Evolutionary conservation across 2,888 invertebrate genomes (phyloP).

Genomic region (Nymphalis c-album): DNA sequence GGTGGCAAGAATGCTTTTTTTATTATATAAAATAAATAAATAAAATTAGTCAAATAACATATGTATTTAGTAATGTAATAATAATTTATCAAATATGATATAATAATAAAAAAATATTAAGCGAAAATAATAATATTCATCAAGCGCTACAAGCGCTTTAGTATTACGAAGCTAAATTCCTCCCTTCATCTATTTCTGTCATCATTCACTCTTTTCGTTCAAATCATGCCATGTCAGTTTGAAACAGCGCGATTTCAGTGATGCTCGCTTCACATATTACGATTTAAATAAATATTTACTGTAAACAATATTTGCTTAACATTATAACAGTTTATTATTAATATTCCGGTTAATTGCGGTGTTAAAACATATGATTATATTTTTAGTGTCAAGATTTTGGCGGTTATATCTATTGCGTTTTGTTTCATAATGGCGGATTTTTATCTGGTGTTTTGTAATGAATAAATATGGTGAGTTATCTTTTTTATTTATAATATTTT

Average conservation of each 20-base stretch:
- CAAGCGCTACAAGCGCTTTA: constrained; percentile 53
- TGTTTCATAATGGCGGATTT: constrained; percentile 41
- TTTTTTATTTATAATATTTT: constrained; percentile 11
- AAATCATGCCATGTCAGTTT: constrained; percentile 45
- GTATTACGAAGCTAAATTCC: constrained; percentile 46
- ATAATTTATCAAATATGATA: too few species aligned
- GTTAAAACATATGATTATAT: constrained; percentile 8
- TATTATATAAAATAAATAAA: too few species aligned
- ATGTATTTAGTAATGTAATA: too few species aligned
- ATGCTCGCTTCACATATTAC: neutral
- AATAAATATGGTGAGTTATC: constrained; percentile 34
- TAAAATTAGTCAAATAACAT: too few species aligned
- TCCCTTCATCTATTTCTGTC: constrained; percentile 73
- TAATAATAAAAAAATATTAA: neutral
- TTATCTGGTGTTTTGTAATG: constrained; percentile 24
- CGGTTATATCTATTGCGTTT: constrained; percentile 43
- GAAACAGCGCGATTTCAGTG: constrained; percentile 46
- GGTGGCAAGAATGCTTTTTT: too few species aligned
- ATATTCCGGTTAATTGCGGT: constrained; percentile 13
- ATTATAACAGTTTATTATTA: neutral
- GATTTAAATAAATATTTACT: constrained; percentile 5
- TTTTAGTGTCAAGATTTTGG: constrained; percentile 39
- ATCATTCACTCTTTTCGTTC: constrained; percentile 68
- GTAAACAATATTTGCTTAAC: constrained; percentile 1
- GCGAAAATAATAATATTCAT: constrained; percentile 8